Percentiles rank a stretch among this genome's conserved stretches.
Evolutionary conservation across 1,140 invertebrate genomes (phyloP).

Genomic region (Stratiolaelaps scimitus): DNA sequence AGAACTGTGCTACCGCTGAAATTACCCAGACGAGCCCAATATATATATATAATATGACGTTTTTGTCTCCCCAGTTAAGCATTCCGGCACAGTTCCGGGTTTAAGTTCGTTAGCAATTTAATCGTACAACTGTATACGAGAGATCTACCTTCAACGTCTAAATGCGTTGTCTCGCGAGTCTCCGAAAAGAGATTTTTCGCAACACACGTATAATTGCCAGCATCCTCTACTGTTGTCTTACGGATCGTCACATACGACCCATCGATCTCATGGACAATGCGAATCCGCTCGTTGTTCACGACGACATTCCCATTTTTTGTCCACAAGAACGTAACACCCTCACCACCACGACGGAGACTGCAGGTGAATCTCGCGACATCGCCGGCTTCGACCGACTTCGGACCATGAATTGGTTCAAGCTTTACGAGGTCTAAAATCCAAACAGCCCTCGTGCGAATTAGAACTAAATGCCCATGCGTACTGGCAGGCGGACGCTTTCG

Average conservation of each 20-base stretch:
- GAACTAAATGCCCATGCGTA: no score
- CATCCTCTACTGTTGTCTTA: conserved; percentile 31
- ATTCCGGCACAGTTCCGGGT: no score
- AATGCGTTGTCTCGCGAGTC: not conserved
- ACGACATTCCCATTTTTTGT: conserved; percentile 4
- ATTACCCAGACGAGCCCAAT: no score
- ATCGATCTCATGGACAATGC: conserved; percentile 9
- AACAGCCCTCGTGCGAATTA: no score
- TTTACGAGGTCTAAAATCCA: no score
- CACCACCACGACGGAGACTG: not conserved
- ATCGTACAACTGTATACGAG: no score
- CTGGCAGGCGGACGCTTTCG: no score
- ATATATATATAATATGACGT: no score
- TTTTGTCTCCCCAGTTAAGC: no score
- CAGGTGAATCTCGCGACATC: conserved; percentile 8
- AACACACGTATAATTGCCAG: conserved; percentile 37
- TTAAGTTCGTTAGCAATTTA: no score
- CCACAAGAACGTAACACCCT: not conserved
- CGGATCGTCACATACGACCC: not conserved
- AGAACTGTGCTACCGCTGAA: no score
- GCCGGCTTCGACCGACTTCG: not conserved
- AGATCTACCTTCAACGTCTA: not conserved
- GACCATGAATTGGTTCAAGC: not conserved
- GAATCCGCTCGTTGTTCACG: not conserved
- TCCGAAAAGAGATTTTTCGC: conserved; percentile 34